Base-by-base conservation (phyloP, 2,113 vertebrate species). In the Nestor notabilis region DNA sequence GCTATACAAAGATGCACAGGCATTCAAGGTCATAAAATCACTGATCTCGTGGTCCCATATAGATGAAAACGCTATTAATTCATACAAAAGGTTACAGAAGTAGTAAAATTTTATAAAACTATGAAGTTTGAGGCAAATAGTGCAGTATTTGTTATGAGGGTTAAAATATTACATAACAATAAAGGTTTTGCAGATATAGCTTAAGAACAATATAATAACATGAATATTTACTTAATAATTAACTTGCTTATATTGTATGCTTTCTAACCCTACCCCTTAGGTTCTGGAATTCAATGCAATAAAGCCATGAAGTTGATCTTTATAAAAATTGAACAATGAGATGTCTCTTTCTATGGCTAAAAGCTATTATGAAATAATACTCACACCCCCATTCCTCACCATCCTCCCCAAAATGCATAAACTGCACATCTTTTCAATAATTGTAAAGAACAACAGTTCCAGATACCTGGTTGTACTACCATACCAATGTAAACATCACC, bases 321-420 rank as follows among this genome's bases (percentile, higher is more conserved):
- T 25, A 43, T 23, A 72, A 89, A 83, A 92, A 44, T 39, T 47
- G 75, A 43, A 44, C n/a, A 1, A 55, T 31, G 8, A 68, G 12
- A 55, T 4, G 8, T 71, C 3, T 82, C 41, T 52, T 64, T 84
- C 16, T 39, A 37, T 31, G 52, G 4, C 10, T 72, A 79, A 44
- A 85, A 94, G 47, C 1, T 28, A 50, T 24, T 27, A 33, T 5
- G 13, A 75, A 78, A 50, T 16, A 41, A 28, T 4, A 11, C 1
- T 14, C 21, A 61, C 16, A 58, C n/a, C 21, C 56, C 13, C 13
- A 58, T 58, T n/a, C 56, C 20, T 58, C n/a, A 60, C 7, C 13
- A 16, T n/a, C n/a, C 1, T 14, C 2, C 17, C 2, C 1, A 33
- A 7, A 8, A 23, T 50, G 10, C 41, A 27, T 27, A 46, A 74